Evolutionary conservation across 2,888 invertebrate genomes (phyloP), one percentile per base, ranked within the genome.

Genomic region (Ptilodon capucinus): DNA sequence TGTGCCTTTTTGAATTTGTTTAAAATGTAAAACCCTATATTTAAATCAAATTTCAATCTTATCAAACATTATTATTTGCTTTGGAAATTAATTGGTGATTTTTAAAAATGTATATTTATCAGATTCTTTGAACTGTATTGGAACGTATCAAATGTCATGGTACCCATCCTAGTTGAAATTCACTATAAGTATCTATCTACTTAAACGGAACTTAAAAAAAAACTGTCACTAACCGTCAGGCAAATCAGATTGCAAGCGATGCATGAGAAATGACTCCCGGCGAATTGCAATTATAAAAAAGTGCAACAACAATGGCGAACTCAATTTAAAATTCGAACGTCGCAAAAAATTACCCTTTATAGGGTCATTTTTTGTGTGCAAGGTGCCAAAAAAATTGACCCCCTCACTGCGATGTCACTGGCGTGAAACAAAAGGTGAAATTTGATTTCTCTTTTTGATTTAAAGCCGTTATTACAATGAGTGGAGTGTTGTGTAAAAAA

Each of bases 181-280:
- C n/a, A n/a, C n/a, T n/a, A n/a, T n/a, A n/a, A n/a, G n/a, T n/a
- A n/a, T n/a, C n/a, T n/a, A n/a, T 9, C 45, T 47, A 38, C 18
- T 39, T 38, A 45, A 46, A 56, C 61, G 42, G 59, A 60, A 63
- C 66, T 32, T 14, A 14, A 7, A 72, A 67, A 71, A 69, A 71
- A 73, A 67, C 73, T 74, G 65, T 64, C 57, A 42, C 57, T 68
- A 55, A 74, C 79, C 79, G 83, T 66, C 84, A 84, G 83, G 85
- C 86, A 89, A 90, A 91, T 90, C 89, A 89, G 86, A 86, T 84
- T 83, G 69, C 76, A 79, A 81, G 82, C 86, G 90, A 91, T 88
- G 90, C 90, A 88, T 91, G 90, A 90, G 88, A 90, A 91, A 91
- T 91, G 87, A 90, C 86, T 87, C 86, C 74, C 50, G 51, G 57